phyloP scores from a whole-genome alignment of 2,113 vertebrate genomes.

The Piaya cayana region DNA sequence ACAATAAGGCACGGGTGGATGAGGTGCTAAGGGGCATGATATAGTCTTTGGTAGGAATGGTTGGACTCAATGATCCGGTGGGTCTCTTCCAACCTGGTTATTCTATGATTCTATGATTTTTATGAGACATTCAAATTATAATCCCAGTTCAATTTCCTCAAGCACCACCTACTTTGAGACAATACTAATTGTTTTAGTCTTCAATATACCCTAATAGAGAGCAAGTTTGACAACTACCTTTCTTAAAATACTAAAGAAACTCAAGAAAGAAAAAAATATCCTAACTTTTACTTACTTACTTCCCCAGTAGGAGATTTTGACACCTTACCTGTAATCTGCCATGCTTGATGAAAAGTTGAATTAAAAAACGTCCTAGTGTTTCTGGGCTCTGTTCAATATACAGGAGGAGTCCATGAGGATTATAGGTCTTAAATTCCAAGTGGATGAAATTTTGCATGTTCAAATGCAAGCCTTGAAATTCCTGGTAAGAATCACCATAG shows the following conservation, averaged over 20 bases:
- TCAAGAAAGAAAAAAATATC: background rate
- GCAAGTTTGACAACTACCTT: background rate
- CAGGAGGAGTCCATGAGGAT: slow-evolving; percentile 77
- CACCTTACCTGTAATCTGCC: slow-evolving; percentile 80
- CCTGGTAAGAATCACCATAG: slow-evolving; percentile 80
- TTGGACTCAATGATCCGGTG: no score
- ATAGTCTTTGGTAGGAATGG: no score
- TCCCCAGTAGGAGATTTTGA: background rate
- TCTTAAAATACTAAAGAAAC: background rate
- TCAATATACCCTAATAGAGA: background rate
- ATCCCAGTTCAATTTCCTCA: background rate
- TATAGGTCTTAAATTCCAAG: slow-evolving; percentile 80
- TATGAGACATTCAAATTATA: background rate
- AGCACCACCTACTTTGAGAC: background rate
- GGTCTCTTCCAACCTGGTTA: no score
- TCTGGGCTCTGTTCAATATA: slow-evolving; percentile 74
- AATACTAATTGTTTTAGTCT: background rate
- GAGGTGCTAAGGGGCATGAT: no score
- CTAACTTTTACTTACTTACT: background rate
- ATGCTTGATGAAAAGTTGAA: slow-evolving; percentile 79
- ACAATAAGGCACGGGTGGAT: no score
- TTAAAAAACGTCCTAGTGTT: slow-evolving; percentile 66
- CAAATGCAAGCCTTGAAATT: slow-evolving; percentile 81
- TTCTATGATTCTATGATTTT: no score
- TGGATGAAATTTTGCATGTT: slow-evolving; percentile 73